A percentile compares a stretch with the other conserved stretches of the same genome.
Evolutionary conservation across 2,888 invertebrate species (phyloP).

Genomic region (Orthosia gothica): DNA sequence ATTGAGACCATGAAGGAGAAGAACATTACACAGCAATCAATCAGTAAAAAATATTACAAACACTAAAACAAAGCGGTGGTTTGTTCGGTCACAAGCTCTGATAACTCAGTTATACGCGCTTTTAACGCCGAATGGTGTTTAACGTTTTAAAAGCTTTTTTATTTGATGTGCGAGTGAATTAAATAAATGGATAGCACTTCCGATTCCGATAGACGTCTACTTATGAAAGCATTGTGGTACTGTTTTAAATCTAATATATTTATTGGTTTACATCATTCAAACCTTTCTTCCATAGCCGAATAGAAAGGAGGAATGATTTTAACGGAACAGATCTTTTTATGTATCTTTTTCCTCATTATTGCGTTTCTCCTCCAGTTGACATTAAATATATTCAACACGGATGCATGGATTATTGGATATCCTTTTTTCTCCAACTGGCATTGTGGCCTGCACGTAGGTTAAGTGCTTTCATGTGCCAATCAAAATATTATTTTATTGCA

Average conservation of each 20-base stretch:
- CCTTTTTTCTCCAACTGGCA: not conserved
- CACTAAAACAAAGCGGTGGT: not conserved
- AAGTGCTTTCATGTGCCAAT: too few relatives aligned
- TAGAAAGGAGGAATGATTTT: too few relatives aligned
- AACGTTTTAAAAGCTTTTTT: constrained; percentile 48
- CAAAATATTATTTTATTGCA: too few relatives aligned
- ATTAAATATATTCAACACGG: constrained; percentile 1
- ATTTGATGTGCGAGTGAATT: constrained; percentile 21
- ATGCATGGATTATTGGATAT: constrained; percentile 3
- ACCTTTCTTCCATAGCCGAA: too few relatives aligned
- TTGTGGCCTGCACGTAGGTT: not conserved
- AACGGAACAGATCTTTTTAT: too few relatives aligned
- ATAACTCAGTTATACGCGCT: constrained; percentile 23
- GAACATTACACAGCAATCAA: too few relatives aligned
- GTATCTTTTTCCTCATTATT: too few relatives aligned
- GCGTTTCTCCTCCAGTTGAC: not conserved
- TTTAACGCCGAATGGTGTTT: constrained; percentile 27
- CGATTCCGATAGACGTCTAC: not conserved
- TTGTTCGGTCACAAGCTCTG: not conserved
- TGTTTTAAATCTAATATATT: constrained; percentile 11
- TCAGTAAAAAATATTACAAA: not conserved
- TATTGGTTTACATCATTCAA: not conserved
- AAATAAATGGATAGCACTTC: not conserved
- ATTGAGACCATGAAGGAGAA: too few relatives aligned
- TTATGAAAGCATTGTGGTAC: not conserved